phyloP scores from a whole-genome alignment of 2,888 invertebrate species.

The Caenorhabditis auriculariae region DNA sequence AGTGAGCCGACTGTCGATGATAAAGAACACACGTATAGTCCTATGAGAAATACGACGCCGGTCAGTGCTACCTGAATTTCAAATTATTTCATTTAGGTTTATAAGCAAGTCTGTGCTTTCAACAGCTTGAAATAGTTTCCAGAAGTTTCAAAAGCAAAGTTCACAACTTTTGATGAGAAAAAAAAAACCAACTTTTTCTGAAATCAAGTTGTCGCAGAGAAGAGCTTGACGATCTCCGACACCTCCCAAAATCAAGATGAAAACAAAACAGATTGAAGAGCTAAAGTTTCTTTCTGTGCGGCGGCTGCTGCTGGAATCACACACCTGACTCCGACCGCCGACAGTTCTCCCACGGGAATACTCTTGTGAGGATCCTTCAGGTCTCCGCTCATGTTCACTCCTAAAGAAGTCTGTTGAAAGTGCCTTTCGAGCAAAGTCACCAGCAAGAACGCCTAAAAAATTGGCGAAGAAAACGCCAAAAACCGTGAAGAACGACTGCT shows the following conservation, averaged over 20 bases:
- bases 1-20: conserved; percentile 92
- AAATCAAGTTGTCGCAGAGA: conserved; percentile 82
- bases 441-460: conserved; percentile 91
- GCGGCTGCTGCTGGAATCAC: background rate
- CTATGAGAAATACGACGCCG: conserved; percentile 80
- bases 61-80: conserved; percentile 45
- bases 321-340: conserved; percentile 85
- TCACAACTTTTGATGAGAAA: background rate
- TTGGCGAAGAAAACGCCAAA: conserved; percentile 97
- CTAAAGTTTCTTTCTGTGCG: conserved; percentile 66
- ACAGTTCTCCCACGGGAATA: conserved; percentile 90
- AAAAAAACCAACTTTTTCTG: conserved; percentile 75
- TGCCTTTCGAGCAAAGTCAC: conserved; percentile 8
- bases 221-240: conserved; percentile 80
- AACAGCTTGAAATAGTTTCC: background rate
- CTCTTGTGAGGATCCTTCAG: conserved; percentile 85
- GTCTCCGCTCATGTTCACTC: conserved; percentile 98
- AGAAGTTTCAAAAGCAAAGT: background rate
- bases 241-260: conserved; percentile 82
- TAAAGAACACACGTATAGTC: conserved; percentile 91
- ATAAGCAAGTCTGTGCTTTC: background rate
- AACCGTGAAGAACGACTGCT: conserved; percentile 89
- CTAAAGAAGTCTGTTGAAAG: conserved; percentile 9
- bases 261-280: conserved; percentile 83
- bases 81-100: background rate